phyloP scores from a whole-genome alignment of 1,140 invertebrate species.

The Bathynomus jamesi region DNA sequence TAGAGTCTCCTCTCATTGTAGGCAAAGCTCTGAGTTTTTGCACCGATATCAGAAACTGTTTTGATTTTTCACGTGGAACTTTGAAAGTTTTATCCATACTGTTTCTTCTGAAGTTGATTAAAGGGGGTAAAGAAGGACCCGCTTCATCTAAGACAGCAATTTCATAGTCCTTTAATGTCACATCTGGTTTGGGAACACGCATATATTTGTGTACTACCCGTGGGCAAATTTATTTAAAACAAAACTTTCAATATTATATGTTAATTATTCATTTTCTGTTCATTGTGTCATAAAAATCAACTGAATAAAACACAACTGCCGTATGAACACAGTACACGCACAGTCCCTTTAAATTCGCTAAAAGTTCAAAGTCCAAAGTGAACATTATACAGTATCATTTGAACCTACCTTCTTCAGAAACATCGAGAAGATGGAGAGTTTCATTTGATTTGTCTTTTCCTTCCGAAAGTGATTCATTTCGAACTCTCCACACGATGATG shows the following conservation, averaged over 20 bases:
- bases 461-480: neutral
- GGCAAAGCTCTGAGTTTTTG: neutral
- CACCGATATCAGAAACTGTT: neutral
- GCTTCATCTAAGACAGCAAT: neutral
- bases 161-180: neutral
- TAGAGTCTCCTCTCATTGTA: neutral
- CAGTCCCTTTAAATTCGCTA: neutral
- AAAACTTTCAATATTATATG: too few species aligned
- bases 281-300: too few species aligned
- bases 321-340: too few species aligned
- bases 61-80: neutral
- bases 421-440: neutral
- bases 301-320: too few species aligned
- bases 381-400: neutral
- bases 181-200: too few species aligned
- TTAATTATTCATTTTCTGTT: too few species aligned
- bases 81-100: neutral
- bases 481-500: slow-evolving; percentile 27
- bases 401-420: neutral
- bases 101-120: neutral
- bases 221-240: too few species aligned
- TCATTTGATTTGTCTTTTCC: slow-evolving; percentile 6
- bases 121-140: neutral
- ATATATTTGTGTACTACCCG: too few species aligned
- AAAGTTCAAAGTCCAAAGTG: neutral